Percentiles rank a stretch among this genome's conserved stretches.
These are phyloP conservation scores for Lutjanus erythropterus DNA, from an alignment of 2,113 vertebrate species.

Conservation along the genomic window DNA sequence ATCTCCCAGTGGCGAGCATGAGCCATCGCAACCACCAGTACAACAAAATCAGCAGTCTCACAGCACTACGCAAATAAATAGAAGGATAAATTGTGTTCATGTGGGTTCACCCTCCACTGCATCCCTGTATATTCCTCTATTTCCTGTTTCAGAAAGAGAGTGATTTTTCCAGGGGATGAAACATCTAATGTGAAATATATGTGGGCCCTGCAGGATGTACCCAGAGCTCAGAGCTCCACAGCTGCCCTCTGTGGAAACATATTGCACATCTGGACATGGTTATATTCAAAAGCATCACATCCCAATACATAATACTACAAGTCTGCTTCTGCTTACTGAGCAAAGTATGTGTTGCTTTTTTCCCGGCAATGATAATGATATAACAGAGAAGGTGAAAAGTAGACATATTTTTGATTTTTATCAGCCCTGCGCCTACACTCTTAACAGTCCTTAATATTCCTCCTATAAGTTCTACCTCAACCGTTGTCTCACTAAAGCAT, in stretches of 20 bases:
- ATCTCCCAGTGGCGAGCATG: neutral
- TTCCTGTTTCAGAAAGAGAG: constrained; percentile 34
- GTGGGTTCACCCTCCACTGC: neutral
- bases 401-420: neutral
- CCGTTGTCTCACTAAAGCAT: too few relatives aligned
- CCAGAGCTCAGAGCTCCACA: constrained; percentile 5
- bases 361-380: neutral
- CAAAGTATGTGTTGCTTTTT: neutral
- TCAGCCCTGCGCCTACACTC: neutral
- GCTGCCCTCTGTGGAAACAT: constrained; percentile 9
- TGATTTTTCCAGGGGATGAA: constrained; percentile 25
- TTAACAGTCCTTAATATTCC: neutral
- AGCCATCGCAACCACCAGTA: neutral
- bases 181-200: constrained; percentile 24
- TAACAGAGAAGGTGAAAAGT: neutral
- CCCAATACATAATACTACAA: neutral
- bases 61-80: neutral
- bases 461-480: too few relatives aligned
- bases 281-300: constrained; percentile 26
- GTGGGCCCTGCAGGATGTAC: constrained; percentile 15
- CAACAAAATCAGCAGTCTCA: neutral
- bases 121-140: constrained; percentile 3
- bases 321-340: constrained; percentile 24
- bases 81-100: constrained; percentile 2
- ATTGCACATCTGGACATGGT: constrained; percentile 48